Base-by-base conservation (phyloP, 2,797 vertebrate species). In the Danionella dracula region DNA sequence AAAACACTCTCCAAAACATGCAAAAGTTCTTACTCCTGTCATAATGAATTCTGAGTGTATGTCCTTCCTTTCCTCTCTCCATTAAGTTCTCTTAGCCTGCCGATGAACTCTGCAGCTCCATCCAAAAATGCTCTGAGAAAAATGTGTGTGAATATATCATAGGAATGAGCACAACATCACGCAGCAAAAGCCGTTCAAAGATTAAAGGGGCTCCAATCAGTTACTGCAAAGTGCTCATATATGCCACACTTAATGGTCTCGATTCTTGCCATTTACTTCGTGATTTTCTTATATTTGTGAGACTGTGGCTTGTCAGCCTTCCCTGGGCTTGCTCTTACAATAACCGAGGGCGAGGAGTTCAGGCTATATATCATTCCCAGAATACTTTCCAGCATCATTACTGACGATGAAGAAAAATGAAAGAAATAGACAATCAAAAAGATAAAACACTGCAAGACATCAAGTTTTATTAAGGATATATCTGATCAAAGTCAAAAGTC, bases 211-310 rank as follows among this genome's bases (percentile, higher is more conserved):
- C 21, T 35, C 53, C 63, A 48, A 66, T 66, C 53, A 66, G 56
- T 66, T 66, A 56, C 48, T 57, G 51, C 63, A 57, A 49, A 66
- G 53, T 38, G 42, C 42, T 66, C 63, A 66, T 46, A 38, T 66
- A 66, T 9, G 63, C 51, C 42, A 66, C 32, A 55, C 51, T 48
- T 66, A 66, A 66, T 66, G 63, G 51, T 42, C 53, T 56, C 1
- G 42, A 57, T 48, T 57, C 63, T 48, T 27, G 53, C 32, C 51
- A 66, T 66, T 66, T 66, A 48, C 63, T 66, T 32, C 32, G 45
- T 38, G 34, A 66, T 56, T 56, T 66, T 32, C 56, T 66, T 51
- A 57, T 57, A 66, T 66, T 66, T 66, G 63, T 40, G 42, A 40
- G 20, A 31, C 29, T 57, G 32, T 12, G 12, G 32, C 21, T 38